These are phyloP conservation scores for Phylloscopus collybita DNA, from an alignment of 2,797 vertebrate genomes.

Conservation along the genomic window DNA sequence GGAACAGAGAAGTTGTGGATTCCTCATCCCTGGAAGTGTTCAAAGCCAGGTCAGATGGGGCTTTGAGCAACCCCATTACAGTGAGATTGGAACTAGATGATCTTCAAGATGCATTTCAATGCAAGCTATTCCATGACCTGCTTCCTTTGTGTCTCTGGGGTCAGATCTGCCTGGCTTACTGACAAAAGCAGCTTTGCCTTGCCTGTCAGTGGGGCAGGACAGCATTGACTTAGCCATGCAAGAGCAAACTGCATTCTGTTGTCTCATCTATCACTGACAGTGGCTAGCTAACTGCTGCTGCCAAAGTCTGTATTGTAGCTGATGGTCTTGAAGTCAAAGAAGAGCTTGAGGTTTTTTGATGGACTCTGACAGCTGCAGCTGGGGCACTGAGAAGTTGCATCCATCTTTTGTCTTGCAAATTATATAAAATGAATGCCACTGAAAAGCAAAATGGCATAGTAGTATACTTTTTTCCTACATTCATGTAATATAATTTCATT, in stretches of 20 bases:
- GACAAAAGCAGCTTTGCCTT: slow-evolving; percentile 13
- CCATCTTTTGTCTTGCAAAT: neutral
- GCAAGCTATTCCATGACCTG: neutral
- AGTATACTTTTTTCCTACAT: neutral
- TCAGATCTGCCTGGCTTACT: neutral
- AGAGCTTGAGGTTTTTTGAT: neutral
- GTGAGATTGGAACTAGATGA: neutral
- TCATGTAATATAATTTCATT: neutral
- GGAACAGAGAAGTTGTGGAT: neutral
- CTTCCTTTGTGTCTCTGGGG: neutral
- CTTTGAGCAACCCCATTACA: neutral
- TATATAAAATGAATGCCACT: neutral
- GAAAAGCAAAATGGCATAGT: neutral
- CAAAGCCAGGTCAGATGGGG: neutral
- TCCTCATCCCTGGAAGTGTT: neutral
- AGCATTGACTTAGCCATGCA: neutral
- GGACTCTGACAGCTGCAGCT: neutral
- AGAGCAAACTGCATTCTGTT: slow-evolving; percentile 20
- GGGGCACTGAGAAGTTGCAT: neutral
- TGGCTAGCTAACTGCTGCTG: neutral
- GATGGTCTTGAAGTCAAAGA: neutral
- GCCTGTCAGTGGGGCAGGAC: neutral
- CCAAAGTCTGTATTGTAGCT: neutral
- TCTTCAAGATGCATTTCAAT: neutral
- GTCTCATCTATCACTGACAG: neutral